A percentile compares a stretch with the other conserved stretches of the same genome.
phyloP scores from a whole-genome alignment of 2,113 vertebrate species.

The Heliornis fulica region DNA sequence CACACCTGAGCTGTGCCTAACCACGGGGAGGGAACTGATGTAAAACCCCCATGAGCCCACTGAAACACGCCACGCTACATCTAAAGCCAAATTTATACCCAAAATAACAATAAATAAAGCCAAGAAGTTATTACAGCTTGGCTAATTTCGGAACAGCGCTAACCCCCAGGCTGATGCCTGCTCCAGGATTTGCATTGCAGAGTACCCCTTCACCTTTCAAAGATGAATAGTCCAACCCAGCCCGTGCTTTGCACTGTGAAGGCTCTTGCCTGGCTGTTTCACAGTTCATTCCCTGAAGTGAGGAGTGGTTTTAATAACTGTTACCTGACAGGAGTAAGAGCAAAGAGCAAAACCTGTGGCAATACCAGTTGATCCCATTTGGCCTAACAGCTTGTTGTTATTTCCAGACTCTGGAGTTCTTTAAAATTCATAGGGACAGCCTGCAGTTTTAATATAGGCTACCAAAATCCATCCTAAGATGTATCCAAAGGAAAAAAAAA shows the following conservation, averaged over 20 bases:
- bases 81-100: not conserved
- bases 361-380: not conserved
- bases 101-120: not conserved
- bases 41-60: fast-evolving
- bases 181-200: not conserved
- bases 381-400: not conserved
- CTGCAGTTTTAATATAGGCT: not conserved
- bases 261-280: not conserved
- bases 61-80: not conserved
- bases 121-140: not conserved
- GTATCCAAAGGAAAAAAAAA: conserved; percentile 12
- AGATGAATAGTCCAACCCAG: fast-evolving
- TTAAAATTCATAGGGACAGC: conserved; percentile 28
- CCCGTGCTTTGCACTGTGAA: not conserved
- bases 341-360: conserved; percentile 45
- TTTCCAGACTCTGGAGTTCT: not conserved
- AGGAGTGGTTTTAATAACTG: conserved; percentile 3
- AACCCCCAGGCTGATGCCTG: not conserved
- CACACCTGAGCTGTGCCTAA: fast-evolving
- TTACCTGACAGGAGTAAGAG: not conserved
- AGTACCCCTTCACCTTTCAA: not conserved
- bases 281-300: not conserved
- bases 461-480: conserved; percentile 3
- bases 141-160: not conserved
- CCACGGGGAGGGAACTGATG: fast-evolving